These are phyloP conservation scores for Drosophila asahinai DNA, from an alignment of 1,140 invertebrate genomes.

Conservation along the genomic window DNA sequence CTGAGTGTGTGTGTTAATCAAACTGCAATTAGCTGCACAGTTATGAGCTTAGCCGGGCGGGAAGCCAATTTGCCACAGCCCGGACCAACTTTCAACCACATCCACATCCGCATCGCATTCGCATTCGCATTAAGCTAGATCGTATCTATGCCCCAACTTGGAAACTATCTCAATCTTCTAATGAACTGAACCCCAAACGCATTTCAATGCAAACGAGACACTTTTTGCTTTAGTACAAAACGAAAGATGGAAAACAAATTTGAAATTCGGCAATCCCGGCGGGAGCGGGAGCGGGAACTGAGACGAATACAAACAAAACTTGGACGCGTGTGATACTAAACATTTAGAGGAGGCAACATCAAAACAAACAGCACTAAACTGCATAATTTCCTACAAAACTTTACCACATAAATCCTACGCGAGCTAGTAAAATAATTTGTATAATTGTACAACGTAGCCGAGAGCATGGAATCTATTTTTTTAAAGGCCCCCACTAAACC, in stretches of 20 bases:
- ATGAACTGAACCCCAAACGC: constrained; percentile 59
- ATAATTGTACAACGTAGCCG: constrained; percentile 35
- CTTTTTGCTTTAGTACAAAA: constrained; percentile 66
- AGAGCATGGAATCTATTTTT: constrained; percentile 72
- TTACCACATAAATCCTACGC: constrained; percentile 39
- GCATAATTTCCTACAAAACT: constrained; percentile 38
- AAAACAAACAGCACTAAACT: constrained; percentile 45
- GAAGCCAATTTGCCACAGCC: constrained; percentile 28
- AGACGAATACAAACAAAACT: constrained; percentile 47
- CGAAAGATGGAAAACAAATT: constrained; percentile 35
- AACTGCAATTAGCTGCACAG: constrained; percentile 67
- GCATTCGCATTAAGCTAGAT: constrained; percentile 50
- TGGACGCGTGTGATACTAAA: constrained; percentile 80
- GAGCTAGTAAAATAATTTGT: constrained; percentile 45
- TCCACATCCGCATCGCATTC: constrained; percentile 46
- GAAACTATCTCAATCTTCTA: constrained; percentile 58
- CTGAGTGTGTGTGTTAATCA: constrained; percentile 44
- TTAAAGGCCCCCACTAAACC: constrained; percentile 40
- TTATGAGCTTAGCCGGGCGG: constrained; percentile 69
- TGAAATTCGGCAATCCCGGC: constrained; percentile 26
- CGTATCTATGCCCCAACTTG: constrained; percentile 33
- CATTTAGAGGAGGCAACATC: constrained; percentile 69
- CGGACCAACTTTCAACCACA: constrained; percentile 57
- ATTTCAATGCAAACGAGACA: constrained; percentile 46
- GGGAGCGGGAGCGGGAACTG: not conserved